Evolutionary conservation across 1,140 invertebrate species (phyloP).

Genomic region (Nautilus pompilius): DNA sequence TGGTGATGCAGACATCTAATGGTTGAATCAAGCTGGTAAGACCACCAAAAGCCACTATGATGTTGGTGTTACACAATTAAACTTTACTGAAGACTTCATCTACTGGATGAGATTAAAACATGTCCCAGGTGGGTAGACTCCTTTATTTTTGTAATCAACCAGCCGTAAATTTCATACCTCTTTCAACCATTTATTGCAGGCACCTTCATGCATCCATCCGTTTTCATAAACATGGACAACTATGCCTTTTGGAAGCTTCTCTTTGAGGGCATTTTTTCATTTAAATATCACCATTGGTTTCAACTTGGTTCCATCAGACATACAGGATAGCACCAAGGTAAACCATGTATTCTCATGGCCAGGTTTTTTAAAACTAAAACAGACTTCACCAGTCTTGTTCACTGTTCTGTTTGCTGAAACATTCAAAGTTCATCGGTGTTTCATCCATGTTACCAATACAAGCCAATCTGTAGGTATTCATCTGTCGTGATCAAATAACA

Average conservation of each 20-base stretch:
- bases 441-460: background rate
- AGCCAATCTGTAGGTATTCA: background rate
- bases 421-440: too few relatives aligned
- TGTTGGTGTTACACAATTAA: too few relatives aligned
- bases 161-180: background rate
- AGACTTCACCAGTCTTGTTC: background rate
- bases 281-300: conserved; percentile 41
- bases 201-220: background rate
- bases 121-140: background rate
- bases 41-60: too few relatives aligned
- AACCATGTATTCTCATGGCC: conserved; percentile 35
- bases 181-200: background rate
- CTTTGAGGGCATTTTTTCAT: conserved; percentile 18
- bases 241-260: conserved; percentile 3
- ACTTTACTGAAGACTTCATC: background rate
- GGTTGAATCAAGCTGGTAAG: too few relatives aligned
- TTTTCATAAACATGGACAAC: background rate
- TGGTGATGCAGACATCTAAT: too few relatives aligned
- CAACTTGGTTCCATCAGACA: conserved; percentile 33
- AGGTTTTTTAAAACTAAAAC: conserved; percentile 15
- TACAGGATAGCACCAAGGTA: conserved; percentile 29
- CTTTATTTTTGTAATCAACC: background rate
- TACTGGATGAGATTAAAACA: background rate
- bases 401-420: background rate
- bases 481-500: background rate